Conservation (phyloP, 2,888 invertebrate species). For the Vandiemenella viatica region DNA sequence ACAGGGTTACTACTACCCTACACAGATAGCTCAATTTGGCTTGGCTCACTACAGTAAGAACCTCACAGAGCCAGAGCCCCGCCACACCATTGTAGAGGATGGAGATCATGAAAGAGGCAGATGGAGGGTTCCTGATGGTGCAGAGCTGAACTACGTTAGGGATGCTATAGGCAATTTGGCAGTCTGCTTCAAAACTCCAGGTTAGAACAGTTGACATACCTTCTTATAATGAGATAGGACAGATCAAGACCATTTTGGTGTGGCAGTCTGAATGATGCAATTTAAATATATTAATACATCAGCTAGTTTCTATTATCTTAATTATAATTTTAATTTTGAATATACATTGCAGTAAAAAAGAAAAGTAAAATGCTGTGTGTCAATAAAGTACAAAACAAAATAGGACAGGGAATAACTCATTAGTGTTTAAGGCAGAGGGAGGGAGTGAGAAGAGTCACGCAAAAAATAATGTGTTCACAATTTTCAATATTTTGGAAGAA, state of each 20-base stretch:
- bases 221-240: not conserved
- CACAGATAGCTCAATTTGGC: conserved; percentile 96
- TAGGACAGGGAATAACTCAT: no score
- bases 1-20: conserved; percentile 91
- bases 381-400: no score
- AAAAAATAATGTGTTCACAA: no score
- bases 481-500: no score
- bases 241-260: not conserved
- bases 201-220: conserved; percentile 14
- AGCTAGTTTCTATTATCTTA: no score
- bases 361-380: no score
- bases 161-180: conserved; percentile 45
- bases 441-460: no score
- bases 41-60: conserved; percentile 94
- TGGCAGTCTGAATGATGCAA: no score
- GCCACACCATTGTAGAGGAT: conserved; percentile 57
- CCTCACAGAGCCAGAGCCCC: conserved; percentile 69
- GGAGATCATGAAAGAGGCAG: conserved; percentile 48
- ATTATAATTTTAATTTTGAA: no score
- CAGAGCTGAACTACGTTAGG: conserved; percentile 19
- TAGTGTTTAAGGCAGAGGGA: no score
- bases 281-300: no score
- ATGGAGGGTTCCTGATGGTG: conserved; percentile 61
- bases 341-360: no score
- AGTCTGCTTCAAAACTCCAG: conserved; percentile 54